Evolutionary conservation across 2,113 vertebrate genomes (phyloP), one percentile per base, ranked within the genome.

Genomic region (Oxygymnocypris stewartii): DNA sequence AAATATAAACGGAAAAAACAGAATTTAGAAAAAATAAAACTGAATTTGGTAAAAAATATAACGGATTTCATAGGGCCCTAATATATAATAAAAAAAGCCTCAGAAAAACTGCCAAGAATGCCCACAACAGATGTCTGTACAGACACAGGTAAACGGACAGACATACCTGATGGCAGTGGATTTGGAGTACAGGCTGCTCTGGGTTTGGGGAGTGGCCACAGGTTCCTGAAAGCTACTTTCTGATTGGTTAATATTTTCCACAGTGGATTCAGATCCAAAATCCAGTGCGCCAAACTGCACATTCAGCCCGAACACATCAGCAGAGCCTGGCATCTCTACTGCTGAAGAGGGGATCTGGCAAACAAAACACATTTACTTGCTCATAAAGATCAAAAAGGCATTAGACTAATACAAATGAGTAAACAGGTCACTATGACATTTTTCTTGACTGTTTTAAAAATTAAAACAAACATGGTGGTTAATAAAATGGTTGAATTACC

Each of bases 281-380:
- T 99, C 97, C 49, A 99, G 91, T 81, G 98, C 97, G 47, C 98
- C 98, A 91, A 99, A 99, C 90, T 99, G 98, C 91, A 99, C 96
- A 88, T 99, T 98, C 90, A 99, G 94, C 37, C 96, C 97, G 51
- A 94, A 95, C 79, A 99, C 88, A 47, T 99, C 98, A 9, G 97
- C 91, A 28, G 96, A 96, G 49, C 97, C 98, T 2, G 98, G 97
- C 98, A 99, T 99, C 92, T 99, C 98, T 88, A 99, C 98, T 47
- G 98, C 98, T 54, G 96, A 97, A 0, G 95, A 95, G 10, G 98
- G 97, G 90, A 97, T 97, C 97, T 99, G 90, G 44, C 51, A 86
- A 84, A 37, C 49, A 42, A 85, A 44, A 54, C 20, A 18, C n/a
- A 81, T 61, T n/a, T 5, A 11, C 0, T 7, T 44, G 54, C 35